Evolutionary conservation across 2,888 invertebrate genomes (phyloP).

Genomic region (Calliopum simillimum): DNA sequence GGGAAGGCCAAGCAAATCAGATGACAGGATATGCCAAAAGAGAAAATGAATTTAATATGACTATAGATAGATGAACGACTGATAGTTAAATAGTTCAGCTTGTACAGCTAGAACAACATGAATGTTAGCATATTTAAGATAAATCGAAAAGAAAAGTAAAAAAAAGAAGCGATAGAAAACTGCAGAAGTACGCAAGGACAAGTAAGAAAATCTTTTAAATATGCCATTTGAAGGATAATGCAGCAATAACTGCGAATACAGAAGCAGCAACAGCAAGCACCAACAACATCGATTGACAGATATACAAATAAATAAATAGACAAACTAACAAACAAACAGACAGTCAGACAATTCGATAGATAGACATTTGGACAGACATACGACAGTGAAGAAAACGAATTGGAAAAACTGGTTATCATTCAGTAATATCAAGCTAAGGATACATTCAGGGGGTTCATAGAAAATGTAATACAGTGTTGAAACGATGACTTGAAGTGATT

Average conservation of each 20-base stretch:
- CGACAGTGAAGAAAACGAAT: not conserved
- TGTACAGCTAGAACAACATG: not conserved
- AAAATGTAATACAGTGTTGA: no score
- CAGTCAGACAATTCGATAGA: not conserved
- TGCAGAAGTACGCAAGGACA: not conserved
- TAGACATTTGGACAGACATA: not conserved
- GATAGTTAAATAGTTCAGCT: no score
- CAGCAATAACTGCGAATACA: conserved; percentile 12
- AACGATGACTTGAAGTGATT: no score
- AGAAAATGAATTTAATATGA: conserved; percentile 20
- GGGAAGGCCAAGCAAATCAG: not conserved
- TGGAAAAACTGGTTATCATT: no score
- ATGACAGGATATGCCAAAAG: conserved; percentile 8
- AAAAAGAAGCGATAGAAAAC: not conserved
- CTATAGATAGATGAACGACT: not conserved
- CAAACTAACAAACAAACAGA: conserved; percentile 3
- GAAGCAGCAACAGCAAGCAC: not conserved
- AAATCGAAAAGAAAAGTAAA: not conserved
- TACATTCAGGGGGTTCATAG: no score
- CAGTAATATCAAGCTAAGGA: no score
- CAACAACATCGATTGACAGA: conserved; percentile 1
- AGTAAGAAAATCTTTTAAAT: not conserved
- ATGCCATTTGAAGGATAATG: conserved; percentile 14
- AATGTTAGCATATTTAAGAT: not conserved
- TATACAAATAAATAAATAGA: conserved; percentile 15